Evolutionary conservation across 2,113 vertebrate genomes (phyloP), one percentile per base, ranked within the genome.

Genomic region (Neotoma lepida): DNA sequence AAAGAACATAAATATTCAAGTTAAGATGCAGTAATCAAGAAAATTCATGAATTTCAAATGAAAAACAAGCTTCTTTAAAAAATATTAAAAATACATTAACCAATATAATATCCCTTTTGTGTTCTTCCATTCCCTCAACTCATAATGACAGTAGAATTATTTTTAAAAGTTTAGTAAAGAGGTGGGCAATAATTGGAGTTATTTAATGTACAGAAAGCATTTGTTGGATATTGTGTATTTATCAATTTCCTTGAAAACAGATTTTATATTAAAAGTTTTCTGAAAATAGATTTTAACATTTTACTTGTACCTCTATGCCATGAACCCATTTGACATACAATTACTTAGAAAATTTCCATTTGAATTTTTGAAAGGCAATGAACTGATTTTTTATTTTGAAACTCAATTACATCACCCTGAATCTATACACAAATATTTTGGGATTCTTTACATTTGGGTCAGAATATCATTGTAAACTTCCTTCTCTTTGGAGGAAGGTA

Each of bases 101-200:
- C 4, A 86, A 49, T 78, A 71, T 51, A 74, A 88, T 12, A 90
- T 90, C 26, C 7, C 35, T 71, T 94, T 93, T 44, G 46, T 90
- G 56, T 90, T 20, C 13, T 0, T 93, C 4, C 44, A 56, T 66
- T 94, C 14, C 18, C 17, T 74, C 80, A 88, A 89, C 49, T 35
- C 9, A 76, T 82, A 82, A 64, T 7, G 44, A 46, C 18, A 70
- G 13, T 91, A 33, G 3, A 94, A 68, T 88, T 93, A 87, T 70
- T 82, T 76, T 96, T 88, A 90, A 71, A 94, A 61, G 73, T 44
- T 94, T 70, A 92, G 61, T 64, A 68, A 73, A 51, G 18, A 35
- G 1, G 3, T 82, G n/a, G 70, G 8, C 10, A 68, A 63, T 30
- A 80, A 30, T 73, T 20, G 4, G 4, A 54, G 20, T 13, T 22